Evolutionary conservation across 1,140 invertebrate genomes (phyloP).

Genomic region (Drosophila azteca): DNA sequence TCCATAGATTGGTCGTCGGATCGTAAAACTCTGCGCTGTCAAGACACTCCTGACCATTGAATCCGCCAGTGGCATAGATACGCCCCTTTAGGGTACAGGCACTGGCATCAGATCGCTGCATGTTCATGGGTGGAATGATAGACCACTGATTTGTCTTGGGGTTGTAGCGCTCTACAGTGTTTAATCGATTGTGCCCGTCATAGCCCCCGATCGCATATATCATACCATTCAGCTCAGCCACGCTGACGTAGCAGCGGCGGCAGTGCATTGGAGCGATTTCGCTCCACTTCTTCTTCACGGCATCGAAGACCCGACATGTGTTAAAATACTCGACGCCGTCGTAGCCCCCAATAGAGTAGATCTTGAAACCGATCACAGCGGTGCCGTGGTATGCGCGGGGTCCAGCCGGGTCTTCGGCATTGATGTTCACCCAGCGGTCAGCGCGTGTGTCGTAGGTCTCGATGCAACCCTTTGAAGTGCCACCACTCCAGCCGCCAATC

Average conservation of each 20-base stretch:
- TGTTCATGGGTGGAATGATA: slow-evolving; percentile 91
- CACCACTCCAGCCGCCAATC: slow-evolving; percentile 92
- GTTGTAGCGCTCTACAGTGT: slow-evolving; percentile 89
- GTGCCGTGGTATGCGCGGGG: slow-evolving; percentile 91
- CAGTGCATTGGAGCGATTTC: slow-evolving; percentile 87
- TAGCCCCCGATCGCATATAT: slow-evolving; percentile 95
- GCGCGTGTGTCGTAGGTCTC: slow-evolving; percentile 91
- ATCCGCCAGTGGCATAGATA: slow-evolving; percentile 88
- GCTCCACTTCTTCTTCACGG: slow-evolving; percentile 87
- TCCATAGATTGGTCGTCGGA: slow-evolving; percentile 93
- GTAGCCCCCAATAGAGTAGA: slow-evolving; percentile 92
- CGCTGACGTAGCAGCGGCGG: slow-evolving; percentile 87
- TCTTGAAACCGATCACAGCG: slow-evolving; percentile 87
- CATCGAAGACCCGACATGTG: slow-evolving; percentile 88
- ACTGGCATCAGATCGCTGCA: slow-evolving; percentile 91
- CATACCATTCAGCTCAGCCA: slow-evolving; percentile 87
- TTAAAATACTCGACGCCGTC: slow-evolving; percentile 90
- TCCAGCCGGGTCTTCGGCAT: slow-evolving; percentile 86
- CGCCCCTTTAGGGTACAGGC: slow-evolving; percentile 87
- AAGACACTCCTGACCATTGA: slow-evolving; percentile 95
- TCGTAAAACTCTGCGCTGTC: slow-evolving; percentile 94
- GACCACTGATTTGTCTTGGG: slow-evolving; percentile 92
- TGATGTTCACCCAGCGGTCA: slow-evolving; percentile 87
- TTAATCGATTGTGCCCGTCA: slow-evolving; percentile 92
- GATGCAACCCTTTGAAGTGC: slow-evolving; percentile 90